A percentile compares a stretch with the other conserved stretches of the same genome.
These are phyloP conservation scores for Actinemys pallida DNA, from an alignment of 2,113 vertebrate species.

Conservation along the genomic window DNA sequence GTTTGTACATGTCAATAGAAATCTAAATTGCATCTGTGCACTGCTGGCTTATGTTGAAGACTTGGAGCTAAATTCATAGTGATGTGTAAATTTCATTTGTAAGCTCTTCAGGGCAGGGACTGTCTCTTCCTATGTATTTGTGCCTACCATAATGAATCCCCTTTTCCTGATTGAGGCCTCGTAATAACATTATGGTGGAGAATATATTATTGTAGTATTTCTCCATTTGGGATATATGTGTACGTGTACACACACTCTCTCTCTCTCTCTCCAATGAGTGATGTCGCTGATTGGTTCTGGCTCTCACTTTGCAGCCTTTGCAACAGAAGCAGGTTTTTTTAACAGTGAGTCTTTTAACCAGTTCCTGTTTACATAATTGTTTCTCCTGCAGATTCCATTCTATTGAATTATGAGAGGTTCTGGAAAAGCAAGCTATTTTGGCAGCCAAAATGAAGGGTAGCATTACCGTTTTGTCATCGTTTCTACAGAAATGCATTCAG, in stretches of 20 bases:
- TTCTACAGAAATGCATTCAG: neutral
- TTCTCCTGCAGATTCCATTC: neutral
- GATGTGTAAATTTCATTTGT: neutral
- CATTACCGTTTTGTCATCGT: neutral
- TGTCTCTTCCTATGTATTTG: neutral
- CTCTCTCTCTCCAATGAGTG: neutral
- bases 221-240: neutral
- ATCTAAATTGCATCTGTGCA: neutral
- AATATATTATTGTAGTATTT: neutral
- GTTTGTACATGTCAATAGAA: neutral
- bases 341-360: neutral
- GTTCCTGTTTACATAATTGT: neutral
- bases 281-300: neutral
- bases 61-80: neutral
- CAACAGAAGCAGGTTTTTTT: neutral
- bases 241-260: neutral
- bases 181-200: neutral
- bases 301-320: neutral
- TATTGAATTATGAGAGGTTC: neutral
- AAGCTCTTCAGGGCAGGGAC: neutral
- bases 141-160: neutral
- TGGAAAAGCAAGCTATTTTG: neutral
- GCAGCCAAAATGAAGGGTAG: neutral
- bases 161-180: neutral
- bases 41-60: neutral